Evolutionary conservation across 2,888 invertebrate genomes (phyloP), one percentile per base, ranked within the genome.

Genomic region (Loripinus fragilis): DNA sequence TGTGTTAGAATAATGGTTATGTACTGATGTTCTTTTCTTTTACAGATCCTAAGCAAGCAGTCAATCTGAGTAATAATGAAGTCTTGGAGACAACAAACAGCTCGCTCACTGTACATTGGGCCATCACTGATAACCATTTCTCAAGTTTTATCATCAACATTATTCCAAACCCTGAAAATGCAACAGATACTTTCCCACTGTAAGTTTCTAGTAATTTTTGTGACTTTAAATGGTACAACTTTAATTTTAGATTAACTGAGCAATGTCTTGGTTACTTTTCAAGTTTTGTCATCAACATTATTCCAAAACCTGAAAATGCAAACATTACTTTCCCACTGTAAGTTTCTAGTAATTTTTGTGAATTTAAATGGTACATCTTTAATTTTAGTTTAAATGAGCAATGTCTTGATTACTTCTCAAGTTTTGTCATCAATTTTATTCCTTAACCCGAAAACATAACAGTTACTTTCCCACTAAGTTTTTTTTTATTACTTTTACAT

Each of bases 21-120:
- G n/a, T n/a, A n/a, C n/a, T 38, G 12, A 38, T 38, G 38, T 12
- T 38, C 38, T 38, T 12, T 38, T 12, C 20, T 45, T 65, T 20
- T 30, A 65, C 74, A 84, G 81, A 75, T 55, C 84, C 84, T 2
- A 30, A 67, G n/a, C 71, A 73, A 10, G 71, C 79, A 7, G 66
- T 68, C n/a, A 71, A 60, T 65, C 55, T 81, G 17, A 76, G 73
- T 17, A 68, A 71, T 35, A 70, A 76, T 33, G 23, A 70, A 23
- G 25, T 73, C 12, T 38, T 50, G 17, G 85, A 83, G 33, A 67
- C 81, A 30, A 74, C 79, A 0, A 83, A 76, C 25, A 76, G 73
- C 1, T 79, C 83, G 5, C 64, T 86, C 65, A 81, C 74, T 12
- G 80, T 84, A 15, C 67, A 74, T 12, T 87, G 87, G 87, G 66